A percentile compares a stretch with the other conserved stretches of the same genome.
Evolutionary conservation across 2,888 invertebrate species (phyloP).

Genomic region (Epicampocera succincta): DNA sequence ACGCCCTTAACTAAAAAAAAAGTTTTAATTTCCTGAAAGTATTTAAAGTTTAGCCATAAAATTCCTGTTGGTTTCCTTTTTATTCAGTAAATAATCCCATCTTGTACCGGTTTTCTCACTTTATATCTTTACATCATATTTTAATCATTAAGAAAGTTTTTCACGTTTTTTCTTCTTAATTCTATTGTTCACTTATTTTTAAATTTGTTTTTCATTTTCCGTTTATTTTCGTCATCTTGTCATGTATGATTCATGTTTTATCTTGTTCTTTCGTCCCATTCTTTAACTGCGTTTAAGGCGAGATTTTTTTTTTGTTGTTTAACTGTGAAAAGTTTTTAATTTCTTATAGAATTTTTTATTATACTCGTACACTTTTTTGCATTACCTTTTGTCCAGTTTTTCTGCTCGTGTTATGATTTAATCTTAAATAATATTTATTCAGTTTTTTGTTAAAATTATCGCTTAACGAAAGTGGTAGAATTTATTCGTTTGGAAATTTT

Average conservation of each 20-base stretch:
- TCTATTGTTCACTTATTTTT: constrained; percentile 54
- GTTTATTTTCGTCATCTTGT: constrained; percentile 44
- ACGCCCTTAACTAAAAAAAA: no score
- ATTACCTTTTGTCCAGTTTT: constrained; percentile 60
- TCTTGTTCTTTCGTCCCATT: constrained; percentile 38
- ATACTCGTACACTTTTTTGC: neutral
- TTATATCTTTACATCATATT: constrained; percentile 50
- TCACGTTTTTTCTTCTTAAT: constrained; percentile 17
- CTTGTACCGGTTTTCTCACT: no score
- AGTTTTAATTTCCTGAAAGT: no score
- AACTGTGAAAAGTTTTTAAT: constrained; percentile 65
- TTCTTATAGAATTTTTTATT: constrained; percentile 45
- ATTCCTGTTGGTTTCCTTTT: no score
- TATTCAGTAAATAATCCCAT: no score
- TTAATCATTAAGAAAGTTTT: constrained; percentile 62
- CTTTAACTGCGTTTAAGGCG: constrained; percentile 40
- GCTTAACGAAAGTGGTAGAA: constrained; percentile 69
- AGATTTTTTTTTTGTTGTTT: constrained; percentile 34
- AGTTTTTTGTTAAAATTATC: constrained; percentile 53
- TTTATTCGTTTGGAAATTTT: constrained; percentile 69
- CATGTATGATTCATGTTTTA: constrained; percentile 70
- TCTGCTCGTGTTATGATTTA: constrained; percentile 39
- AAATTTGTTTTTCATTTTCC: constrained; percentile 43
- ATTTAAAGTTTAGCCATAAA: no score
- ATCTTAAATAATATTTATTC: constrained; percentile 62